Evolutionary conservation across 2,888 invertebrate genomes (phyloP), one percentile per base, ranked within the genome.

Genomic region (Coronaproctus castanopsis): DNA sequence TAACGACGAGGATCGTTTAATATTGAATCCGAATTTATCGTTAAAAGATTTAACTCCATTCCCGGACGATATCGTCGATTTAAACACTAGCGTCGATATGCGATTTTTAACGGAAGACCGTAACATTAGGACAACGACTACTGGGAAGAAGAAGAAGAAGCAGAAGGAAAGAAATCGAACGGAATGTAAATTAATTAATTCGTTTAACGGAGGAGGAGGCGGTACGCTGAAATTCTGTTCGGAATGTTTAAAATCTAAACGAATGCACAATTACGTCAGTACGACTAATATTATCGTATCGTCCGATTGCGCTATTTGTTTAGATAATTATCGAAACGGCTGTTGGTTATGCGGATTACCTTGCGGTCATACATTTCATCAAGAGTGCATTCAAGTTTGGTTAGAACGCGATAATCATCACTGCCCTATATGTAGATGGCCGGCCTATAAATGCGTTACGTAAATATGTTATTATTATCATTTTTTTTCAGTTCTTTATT

Each of bases 391-490:
- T 52, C 67, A 73, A 64, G 65, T 68, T 18, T 77, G 77, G 77
- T 67, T 77, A 18, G 68, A 69, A 3, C 67, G 74, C 57, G 75
- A 75, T 63, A 74, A 76, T 64, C 75, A 76, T 64, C 73, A 74
- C 62, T 77, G 77, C 63, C 77, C 77, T 1, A 70, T 74, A 14
- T 77, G 77, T 65, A 69, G 77, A 8, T 75, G 76, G 75, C 75
- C 76, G n/a, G 72, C 76, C 0, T 75, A 74, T 67, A 70, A 70
- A 51, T 55, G 23, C 10, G 54, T 36, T 5, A 36, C 5, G 14
- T 36, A 36, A 36, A 36, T 14, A n/a, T n/a, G n/a, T n/a, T n/a
- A n/a, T n/a, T n/a, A n/a, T n/a, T n/a, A n/a, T n/a, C n/a, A n/a
- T n/a, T n/a, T n/a, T n/a, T n/a, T n/a, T n/a, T n/a, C n/a, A 23